Conservation (phyloP, 1,140 invertebrate species). For the Rhynchophorus ferrugineus region DNA sequence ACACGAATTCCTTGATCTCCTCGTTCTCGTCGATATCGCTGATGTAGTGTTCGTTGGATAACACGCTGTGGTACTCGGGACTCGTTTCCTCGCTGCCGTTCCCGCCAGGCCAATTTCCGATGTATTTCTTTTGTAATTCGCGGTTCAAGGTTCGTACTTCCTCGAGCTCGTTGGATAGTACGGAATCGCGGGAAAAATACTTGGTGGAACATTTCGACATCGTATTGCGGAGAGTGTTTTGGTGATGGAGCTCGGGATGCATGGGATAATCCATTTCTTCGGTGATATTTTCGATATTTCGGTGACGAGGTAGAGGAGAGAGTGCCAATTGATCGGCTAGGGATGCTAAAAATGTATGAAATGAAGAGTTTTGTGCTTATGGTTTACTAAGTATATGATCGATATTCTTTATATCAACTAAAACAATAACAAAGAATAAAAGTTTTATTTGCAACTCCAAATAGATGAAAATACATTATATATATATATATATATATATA, state of each 20-base stretch:
- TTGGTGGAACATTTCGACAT: conserved; percentile 21
- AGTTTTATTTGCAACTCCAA: no score
- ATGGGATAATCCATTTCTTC: conserved; percentile 8
- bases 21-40: conserved; percentile 40
- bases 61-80: conserved; percentile 31
- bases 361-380: no score
- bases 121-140: conserved; percentile 32
- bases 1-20: conserved; percentile 35
- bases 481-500: no score
- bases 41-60: conserved; percentile 38
- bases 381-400: no score
- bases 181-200: conserved; percentile 30
- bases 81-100: conserved; percentile 9
- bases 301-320: conserved; percentile 30
- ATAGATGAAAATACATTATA: no score
- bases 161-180: conserved; percentile 34
- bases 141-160: conserved; percentile 32
- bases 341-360: conserved; percentile 11
- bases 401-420: no score
- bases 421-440: no score
- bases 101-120: conserved; percentile 9
- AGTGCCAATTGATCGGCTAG: conserved; percentile 21
- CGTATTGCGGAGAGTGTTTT: neutral
- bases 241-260: conserved; percentile 1
- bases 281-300: conserved; percentile 26